phyloP scores from a whole-genome alignment of 1,140 invertebrate genomes.

The Drosophila kurseongensis region DNA sequence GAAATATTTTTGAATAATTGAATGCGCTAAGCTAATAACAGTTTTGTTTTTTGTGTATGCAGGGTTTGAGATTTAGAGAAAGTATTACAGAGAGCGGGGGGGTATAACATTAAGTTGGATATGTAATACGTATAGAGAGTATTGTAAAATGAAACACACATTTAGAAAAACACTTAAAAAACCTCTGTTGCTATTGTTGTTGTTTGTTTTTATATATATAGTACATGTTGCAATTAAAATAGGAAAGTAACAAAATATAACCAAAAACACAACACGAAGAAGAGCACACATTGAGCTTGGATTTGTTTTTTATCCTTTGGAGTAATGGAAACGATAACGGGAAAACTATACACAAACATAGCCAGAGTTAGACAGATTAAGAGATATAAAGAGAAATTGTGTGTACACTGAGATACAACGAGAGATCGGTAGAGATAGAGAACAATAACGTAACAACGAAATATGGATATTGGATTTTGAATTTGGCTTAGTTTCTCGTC shows the following conservation, averaged over 20 bases:
- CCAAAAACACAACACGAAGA: conserved; percentile 40
- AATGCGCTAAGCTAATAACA: conserved; percentile 65
- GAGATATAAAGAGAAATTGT: conserved; percentile 43
- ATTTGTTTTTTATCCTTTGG: conserved; percentile 38
- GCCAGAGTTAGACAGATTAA: conserved; percentile 60
- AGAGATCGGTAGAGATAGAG: conserved; percentile 42
- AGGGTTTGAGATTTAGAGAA: conserved; percentile 33
- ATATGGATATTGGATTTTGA: conserved; percentile 47
- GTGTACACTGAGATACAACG: conserved; percentile 56
- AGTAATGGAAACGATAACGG: conserved; percentile 60
- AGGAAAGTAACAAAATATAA: conserved; percentile 41
- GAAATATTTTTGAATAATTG: conserved; percentile 78
- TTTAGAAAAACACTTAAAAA: conserved; percentile 66
- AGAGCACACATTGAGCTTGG: conserved; percentile 64
- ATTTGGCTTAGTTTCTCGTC: conserved; percentile 49
- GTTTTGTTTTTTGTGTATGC: conserved; percentile 27
- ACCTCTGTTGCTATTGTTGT: conserved; percentile 37
- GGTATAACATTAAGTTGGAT: conserved; percentile 54
- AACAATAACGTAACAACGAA: conserved; percentile 51
- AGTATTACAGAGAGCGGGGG: conserved; percentile 36
- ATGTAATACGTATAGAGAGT: conserved; percentile 57
- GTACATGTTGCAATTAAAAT: conserved; percentile 54
- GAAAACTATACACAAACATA: conserved; percentile 71
- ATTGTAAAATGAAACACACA: conserved; percentile 63
- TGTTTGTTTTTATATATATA: conserved; percentile 46